phyloP scores from a whole-genome alignment of 92 coral and sea anemone species.

The Parazoanthus swiftii region DNA sequence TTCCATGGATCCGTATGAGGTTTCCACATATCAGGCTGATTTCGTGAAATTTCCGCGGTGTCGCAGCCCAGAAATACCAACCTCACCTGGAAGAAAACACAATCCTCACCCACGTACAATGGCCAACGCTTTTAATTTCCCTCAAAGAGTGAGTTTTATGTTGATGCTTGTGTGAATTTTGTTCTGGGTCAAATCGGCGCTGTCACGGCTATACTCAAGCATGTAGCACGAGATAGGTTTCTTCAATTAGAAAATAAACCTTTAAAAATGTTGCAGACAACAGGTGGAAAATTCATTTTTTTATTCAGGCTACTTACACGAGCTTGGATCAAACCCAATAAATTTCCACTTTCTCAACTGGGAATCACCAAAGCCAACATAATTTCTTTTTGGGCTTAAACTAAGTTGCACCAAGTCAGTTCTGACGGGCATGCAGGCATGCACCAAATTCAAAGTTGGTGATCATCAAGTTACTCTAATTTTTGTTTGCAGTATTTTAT shows the following conservation, averaged over 20 bases:
- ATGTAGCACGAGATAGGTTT: neutral
- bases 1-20: conserved; percentile 62
- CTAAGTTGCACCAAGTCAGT: too few species aligned
- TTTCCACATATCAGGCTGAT: conserved; percentile 67
- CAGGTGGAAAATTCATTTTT: neutral
- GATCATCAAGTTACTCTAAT: too few species aligned
- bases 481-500: too few species aligned
- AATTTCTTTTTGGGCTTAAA: too few species aligned
- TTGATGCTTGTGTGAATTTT: neutral
- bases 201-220: neutral
- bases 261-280: neutral
- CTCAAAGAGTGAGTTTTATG: conserved; percentile 61
- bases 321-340: too few species aligned
- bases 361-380: too few species aligned
- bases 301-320: too few species aligned
- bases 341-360: too few species aligned
- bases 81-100: conserved; percentile 71
- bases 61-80: conserved; percentile 62
- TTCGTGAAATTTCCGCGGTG: conserved; percentile 53
- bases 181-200: neutral
- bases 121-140: conserved; percentile 71
- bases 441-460: too few species aligned
- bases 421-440: too few species aligned
- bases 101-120: conserved; percentile 81
- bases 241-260: neutral